These are phyloP conservation scores for Isurus oxyrinchus DNA, from an alignment of 2,113 vertebrate species.

Conservation along the genomic window DNA sequence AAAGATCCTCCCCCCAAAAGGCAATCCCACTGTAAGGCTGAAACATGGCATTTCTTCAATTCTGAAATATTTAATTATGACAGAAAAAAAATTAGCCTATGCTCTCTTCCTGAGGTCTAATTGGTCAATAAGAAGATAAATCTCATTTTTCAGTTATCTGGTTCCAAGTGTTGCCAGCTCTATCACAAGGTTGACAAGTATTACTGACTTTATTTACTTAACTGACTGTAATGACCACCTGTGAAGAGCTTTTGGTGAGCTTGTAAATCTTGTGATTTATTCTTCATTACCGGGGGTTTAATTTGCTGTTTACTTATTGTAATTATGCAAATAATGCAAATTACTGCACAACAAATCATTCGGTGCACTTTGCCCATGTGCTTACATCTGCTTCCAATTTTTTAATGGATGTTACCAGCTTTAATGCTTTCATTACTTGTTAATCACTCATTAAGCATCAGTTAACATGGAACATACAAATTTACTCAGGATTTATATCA, in stretches of 20 bases:
- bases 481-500: neutral
- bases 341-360: neutral
- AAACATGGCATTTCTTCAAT: neutral
- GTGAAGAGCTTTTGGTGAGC: too few relatives aligned
- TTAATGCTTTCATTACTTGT: neutral
- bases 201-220: too few relatives aligned
- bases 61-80: too few relatives aligned
- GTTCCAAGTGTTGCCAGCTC: too few relatives aligned
- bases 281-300: too few relatives aligned
- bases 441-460: neutral
- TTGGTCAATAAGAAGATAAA: too few relatives aligned
- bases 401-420: neutral
- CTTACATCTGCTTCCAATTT: neutral
- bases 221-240: too few relatives aligned
- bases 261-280: too few relatives aligned
- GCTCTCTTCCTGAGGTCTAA: too few relatives aligned
- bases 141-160: too few relatives aligned
- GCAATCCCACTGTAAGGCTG: neutral
- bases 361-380: neutral
- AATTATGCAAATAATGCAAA: neutral
- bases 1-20: neutral
- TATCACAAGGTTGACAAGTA: too few relatives aligned
- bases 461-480: neutral
- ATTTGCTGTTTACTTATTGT: neutral
- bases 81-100: too few relatives aligned